These are phyloP conservation scores for Podarcis siculus DNA, from an alignment of 2,797 vertebrate species.

Conservation along the genomic window DNA sequence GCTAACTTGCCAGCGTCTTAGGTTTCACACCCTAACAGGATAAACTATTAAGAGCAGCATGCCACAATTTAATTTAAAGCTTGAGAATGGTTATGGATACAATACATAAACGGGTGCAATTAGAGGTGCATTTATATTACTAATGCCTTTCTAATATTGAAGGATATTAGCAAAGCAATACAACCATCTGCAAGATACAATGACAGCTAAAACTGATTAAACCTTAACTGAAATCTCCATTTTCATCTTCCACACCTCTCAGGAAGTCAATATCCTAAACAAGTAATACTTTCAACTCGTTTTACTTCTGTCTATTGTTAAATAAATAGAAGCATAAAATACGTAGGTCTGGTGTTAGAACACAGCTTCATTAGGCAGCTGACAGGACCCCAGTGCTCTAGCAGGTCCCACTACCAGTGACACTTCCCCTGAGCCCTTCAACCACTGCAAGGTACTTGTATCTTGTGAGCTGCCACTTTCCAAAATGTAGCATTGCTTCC, in stretches of 20 bases:
- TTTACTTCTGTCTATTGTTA: background rate
- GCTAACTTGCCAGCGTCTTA: no score
- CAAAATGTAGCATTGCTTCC: background rate
- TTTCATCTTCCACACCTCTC: background rate
- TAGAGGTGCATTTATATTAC: background rate
- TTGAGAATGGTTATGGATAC: conserved; percentile 1
- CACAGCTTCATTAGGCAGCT: background rate
- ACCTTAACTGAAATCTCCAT: background rate
- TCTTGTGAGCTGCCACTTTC: background rate
- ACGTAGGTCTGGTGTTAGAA: background rate
- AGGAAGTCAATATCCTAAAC: background rate
- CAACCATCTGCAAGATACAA: background rate
- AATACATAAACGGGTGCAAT: background rate
- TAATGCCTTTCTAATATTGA: background rate
- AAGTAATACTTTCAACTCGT: background rate
- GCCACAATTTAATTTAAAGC: background rate
- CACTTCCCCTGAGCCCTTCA: no score
- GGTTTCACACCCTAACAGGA: no score
- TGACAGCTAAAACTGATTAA: background rate
- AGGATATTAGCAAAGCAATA: background rate
- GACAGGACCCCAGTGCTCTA: background rate
- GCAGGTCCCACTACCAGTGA: background rate
- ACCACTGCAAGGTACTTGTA: background rate
- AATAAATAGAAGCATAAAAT: background rate
- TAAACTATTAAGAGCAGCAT: background rate